Evolutionary conservation across 2,113 vertebrate species (phyloP).

Genomic region (Excalfactoria chinensis): DNA sequence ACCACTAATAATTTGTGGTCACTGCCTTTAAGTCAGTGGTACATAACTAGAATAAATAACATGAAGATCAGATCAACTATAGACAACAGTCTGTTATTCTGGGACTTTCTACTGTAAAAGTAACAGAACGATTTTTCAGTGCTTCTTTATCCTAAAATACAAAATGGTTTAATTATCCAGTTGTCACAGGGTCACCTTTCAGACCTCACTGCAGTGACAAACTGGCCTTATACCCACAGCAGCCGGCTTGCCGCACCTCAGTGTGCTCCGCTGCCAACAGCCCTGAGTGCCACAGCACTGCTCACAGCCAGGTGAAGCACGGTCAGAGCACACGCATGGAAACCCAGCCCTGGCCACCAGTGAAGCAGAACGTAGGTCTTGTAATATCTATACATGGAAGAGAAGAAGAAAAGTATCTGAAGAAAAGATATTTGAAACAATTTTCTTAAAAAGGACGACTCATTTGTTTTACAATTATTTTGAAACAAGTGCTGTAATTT

Average conservation of each 20-base stretch:
- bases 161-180: neutral
- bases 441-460: neutral
- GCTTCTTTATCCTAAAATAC: neutral
- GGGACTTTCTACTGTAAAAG: neutral
- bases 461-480: neutral
- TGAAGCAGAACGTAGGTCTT: neutral
- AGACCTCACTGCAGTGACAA: neutral
- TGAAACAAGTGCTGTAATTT: slow-evolving; percentile 7
- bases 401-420: neutral
- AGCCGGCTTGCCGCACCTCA: neutral
- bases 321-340: too few species aligned
- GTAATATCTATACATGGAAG: neutral
- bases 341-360: neutral
- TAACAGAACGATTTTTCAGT: neutral
- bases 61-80: neutral
- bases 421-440: neutral
- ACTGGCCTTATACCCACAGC: neutral
- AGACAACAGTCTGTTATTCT: neutral
- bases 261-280: neutral
- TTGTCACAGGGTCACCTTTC: neutral
- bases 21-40: neutral
- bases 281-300: neutral
- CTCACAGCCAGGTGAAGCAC: neutral
- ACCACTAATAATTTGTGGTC: neutral
- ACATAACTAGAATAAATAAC: neutral